Conservation (phyloP, 1,140 invertebrate species). For the Homalodisca vitripennis region DNA sequence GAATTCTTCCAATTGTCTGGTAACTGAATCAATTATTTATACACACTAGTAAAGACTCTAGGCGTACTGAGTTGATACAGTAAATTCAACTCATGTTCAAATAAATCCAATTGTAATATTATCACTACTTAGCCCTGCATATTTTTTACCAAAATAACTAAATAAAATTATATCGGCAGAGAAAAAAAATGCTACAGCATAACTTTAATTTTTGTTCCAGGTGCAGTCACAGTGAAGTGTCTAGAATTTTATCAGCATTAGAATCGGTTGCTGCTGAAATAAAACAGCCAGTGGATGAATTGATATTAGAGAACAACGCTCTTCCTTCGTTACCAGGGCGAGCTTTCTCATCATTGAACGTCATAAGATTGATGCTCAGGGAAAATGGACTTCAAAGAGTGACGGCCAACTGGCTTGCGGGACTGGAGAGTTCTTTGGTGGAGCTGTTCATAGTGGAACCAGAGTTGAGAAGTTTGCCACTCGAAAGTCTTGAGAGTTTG, state of each 20-base stretch:
- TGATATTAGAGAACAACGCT: slow-evolving; percentile 84
- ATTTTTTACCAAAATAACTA: too few species aligned
- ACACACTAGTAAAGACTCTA: too few species aligned
- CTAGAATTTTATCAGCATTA: slow-evolving; percentile 68
- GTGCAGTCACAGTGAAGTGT: slow-evolving; percentile 83
- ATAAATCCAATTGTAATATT: too few species aligned
- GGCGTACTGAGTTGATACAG: too few species aligned
- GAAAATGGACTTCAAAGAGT: slow-evolving; percentile 80
- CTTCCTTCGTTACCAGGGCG: slow-evolving; percentile 75
- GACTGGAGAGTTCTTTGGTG: slow-evolving; percentile 47
- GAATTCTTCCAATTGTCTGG: too few species aligned
- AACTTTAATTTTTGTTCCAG: too few species aligned
- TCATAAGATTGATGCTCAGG: slow-evolving; percentile 57
- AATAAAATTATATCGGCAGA: too few species aligned
- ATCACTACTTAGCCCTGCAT: too few species aligned
- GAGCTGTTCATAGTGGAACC: slow-evolving; percentile 77
- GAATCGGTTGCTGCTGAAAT: slow-evolving; percentile 67
- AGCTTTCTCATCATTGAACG: slow-evolving; percentile 69
- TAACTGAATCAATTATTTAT: too few species aligned
- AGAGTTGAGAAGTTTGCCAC: slow-evolving; percentile 70
- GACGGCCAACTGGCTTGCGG: slow-evolving; percentile 70
- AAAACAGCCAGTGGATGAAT: slow-evolving; percentile 71
- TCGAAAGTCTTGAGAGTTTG: slow-evolving; percentile 72
- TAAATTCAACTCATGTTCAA: too few species aligned
- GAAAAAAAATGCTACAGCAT: too few species aligned